A percentile compares a stretch with the other conserved stretches of the same genome.
phyloP scores from a whole-genome alignment of 2,797 vertebrate genomes.

The Erethizon dorsatum region DNA sequence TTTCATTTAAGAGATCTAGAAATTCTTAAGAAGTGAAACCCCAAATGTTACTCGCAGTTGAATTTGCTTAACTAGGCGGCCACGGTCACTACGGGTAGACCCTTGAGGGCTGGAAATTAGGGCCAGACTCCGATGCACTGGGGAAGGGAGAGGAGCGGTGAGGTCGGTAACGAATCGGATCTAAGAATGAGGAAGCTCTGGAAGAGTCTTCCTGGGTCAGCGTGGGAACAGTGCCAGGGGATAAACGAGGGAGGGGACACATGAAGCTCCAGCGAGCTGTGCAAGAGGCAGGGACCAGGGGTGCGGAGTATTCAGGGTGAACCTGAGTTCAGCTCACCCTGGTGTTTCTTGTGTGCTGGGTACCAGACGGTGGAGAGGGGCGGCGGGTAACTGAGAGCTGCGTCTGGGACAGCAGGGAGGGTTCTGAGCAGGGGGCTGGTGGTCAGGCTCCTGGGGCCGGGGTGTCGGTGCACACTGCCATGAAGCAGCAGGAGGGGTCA shows the following conservation, averaged over 20 bases:
- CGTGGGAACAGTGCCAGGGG: not conserved
- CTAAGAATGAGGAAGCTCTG: accelerated
- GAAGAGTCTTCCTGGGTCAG: accelerated
- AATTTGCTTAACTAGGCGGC: not conserved
- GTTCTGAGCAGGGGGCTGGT: accelerated
- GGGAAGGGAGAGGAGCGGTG: accelerated
- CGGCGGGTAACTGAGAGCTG: accelerated
- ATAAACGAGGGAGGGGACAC: accelerated
- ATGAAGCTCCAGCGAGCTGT: not conserved
- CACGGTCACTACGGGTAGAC: accelerated
- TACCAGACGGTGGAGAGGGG: accelerated
- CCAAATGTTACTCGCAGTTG: not conserved
- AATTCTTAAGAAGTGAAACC: not conserved
- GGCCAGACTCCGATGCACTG: not conserved
- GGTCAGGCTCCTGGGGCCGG: accelerated
- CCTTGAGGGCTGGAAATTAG: accelerated
- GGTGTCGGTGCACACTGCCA: accelerated
- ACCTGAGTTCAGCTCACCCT: not conserved
- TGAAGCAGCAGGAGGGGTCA: accelerated
- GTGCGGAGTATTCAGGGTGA: not conserved
- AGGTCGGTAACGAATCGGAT: accelerated
- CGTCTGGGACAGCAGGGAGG: not conserved
- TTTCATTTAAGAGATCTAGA: not conserved
- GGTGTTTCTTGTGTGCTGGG: not conserved
- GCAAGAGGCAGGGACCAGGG: not conserved